Evolutionary conservation across 2,113 vertebrate species (phyloP), one percentile per base, ranked within the genome.

Genomic region (Lates calcarifer): DNA sequence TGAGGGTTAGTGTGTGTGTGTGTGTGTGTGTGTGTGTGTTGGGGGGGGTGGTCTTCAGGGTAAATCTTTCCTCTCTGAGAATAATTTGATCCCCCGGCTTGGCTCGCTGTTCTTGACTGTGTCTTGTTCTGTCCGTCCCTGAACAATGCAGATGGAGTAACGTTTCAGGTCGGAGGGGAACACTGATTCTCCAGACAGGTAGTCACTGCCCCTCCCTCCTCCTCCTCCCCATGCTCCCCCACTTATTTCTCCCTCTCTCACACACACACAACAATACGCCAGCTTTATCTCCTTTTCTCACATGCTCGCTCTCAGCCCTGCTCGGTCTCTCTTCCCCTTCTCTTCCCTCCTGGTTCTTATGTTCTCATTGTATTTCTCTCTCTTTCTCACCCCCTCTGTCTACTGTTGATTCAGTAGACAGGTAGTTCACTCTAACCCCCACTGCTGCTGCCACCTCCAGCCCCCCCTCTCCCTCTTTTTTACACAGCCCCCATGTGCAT

Each of bases 131-230:
- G 91, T 94, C 94, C 85, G 89, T 67, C 92, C 78, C 92, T 96
- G 96, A 98, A 97, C 90, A 93, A 93, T 87, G 96, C 96, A 82
- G 96, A 95, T 90, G 95, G 97, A 85, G 94, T 97, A 88, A 95
- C 94, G 56, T 98, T 99, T 93, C 96, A 95, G 85, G 93, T 94
- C 60, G 94, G 93, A 51, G 96, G 96, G 94, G 96, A 96, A 78
- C 93, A 96, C 85, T 95, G 68, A 89, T 96, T 94, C 96, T 97
- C 84, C 96, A 98, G 60, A 91, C 79, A 24, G 70, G 90, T 83
- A 17, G 88, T 93, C 67, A 65, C 67, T 72, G 60, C 74, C 74
- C 68, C 90, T 69, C 88, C 92, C 81, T 45, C 56, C 20, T 71
- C 94, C 84, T 49, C 78, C 90, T 11, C 79, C 94, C 20, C 18